Evolutionary conservation across 2,797 vertebrate species (phyloP), one percentile per base, ranked within the genome.

Genomic region (Siniperca undulata): DNA sequence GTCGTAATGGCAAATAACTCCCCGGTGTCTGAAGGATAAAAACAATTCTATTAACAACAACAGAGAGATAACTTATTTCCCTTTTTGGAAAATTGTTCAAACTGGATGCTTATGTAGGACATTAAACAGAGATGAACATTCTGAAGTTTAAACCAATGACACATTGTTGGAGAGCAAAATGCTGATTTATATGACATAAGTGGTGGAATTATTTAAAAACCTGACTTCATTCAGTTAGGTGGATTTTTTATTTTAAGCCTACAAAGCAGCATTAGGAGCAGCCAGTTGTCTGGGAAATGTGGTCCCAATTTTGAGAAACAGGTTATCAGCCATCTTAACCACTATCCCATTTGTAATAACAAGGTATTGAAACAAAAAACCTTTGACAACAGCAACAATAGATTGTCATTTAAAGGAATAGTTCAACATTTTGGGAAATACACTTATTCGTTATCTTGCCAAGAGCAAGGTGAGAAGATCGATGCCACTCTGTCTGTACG

Each of bases 1-100:
- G 83, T 98, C 97, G 0, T 99, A 98, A 77, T 94, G 96, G 22
- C 97, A 96, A 93, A 99, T 96, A 78, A 97, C 91, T 36, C 98
- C 98, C 8, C 96, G 90, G 89, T 99, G 97, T 80, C 98, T 99
- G 89, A 2, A 69, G 22, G 8, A 44, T 1, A 14, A 52, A 65
- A n/a, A 65, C 3, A 75, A 0, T 22, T 8, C 30, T 3, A 56
- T 65, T 30, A 88, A 30, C n/a, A 42, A 40, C 22, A 24, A 52
- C 13, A 53, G 17, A 70, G 20, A 38, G 13, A n/a, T 24, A 0
- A 5, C 30, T 42, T 60, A 22, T 71, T 74, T 60, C 14, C 16
- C 2, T 52, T 70, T 40, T 14, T 55, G 4, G 30, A 42, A 38
- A 64, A 20, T 0, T 16, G 1, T 48, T 62, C 2, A 53, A 34